Evolutionary conservation across 2,888 invertebrate genomes (phyloP).

Genomic region (Timandra comae): DNA sequence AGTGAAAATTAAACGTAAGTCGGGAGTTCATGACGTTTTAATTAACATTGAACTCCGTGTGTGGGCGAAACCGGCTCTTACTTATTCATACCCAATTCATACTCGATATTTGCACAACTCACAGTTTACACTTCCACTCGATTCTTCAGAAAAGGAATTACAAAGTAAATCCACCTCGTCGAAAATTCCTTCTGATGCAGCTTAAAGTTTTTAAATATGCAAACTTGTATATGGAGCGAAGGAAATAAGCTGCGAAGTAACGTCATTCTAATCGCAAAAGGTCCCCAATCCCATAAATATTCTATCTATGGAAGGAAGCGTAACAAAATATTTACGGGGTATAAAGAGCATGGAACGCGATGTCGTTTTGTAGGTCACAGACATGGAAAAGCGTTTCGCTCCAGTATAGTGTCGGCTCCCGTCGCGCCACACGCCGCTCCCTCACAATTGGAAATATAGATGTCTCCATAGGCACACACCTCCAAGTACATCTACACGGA

Average conservation of each 20-base stretch:
- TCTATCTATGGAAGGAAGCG: conserved; percentile 38
- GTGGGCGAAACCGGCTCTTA: conserved; percentile 35
- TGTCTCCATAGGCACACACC: conserved; percentile 16
- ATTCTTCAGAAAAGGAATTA: conserved; percentile 13
- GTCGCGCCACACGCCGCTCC: conserved; percentile 39
- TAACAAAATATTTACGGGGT: conserved; percentile 54
- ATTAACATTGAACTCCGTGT: conserved; percentile 40
- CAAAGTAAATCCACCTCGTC: conserved; percentile 27
- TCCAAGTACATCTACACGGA: not conserved
- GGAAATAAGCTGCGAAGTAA: conserved; percentile 58
- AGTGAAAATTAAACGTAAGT: conserved; percentile 35
- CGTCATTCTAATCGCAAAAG: conserved; percentile 61
- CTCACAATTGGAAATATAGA: conserved; percentile 34
- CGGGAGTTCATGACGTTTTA: conserved; percentile 34
- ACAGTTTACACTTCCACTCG: conserved; percentile 11
- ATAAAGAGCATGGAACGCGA: conserved; percentile 27
- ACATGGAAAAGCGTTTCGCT: conserved; percentile 38
- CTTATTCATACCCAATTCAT: conserved; percentile 11
- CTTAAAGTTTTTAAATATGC: conserved; percentile 52
- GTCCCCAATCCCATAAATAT: conserved; percentile 61
- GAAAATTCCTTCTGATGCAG: conserved; percentile 38
- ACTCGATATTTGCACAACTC: conserved; percentile 18
- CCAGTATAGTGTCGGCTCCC: conserved; percentile 47
- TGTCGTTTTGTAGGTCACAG: conserved; percentile 60
- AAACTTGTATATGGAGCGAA: conserved; percentile 47